Base-by-base conservation (phyloP, 2,113 vertebrate species). In the Perca flavescens region DNA sequence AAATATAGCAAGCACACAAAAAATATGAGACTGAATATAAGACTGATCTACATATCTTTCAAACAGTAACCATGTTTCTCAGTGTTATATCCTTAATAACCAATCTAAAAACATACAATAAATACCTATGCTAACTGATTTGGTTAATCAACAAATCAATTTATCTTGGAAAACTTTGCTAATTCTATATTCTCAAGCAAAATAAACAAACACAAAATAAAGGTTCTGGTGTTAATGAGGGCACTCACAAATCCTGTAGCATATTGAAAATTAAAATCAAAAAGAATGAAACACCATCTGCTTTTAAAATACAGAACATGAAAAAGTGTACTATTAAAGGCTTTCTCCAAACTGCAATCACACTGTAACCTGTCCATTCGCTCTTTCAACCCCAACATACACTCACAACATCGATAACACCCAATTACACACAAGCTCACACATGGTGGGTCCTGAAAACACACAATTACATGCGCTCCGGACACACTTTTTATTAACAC, bases 401-500 rank as follows among this genome's bases (percentile, higher is more conserved):
- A 90, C 86, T 92, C 90, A 84, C 90, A 90, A 88, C 93, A 95
- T 95, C 93, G 94, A 95, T 95, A 95, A 95, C 94, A 95, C 89
- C 90, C 94, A 94, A 96, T 96, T 94, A 95, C 93, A 94, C 94
- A 92, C 85, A 88, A 79, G 85, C 91, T 94, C 90, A 91, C 93
- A 92, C 91, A 91, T 84, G 92, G 93, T 80, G 90, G 88, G 86
- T 83, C 93, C 82, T 90, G 92, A 94, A 93, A 94, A 95, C 94
- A 94, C 92, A 94, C 94, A 94, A 94, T 95, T 95, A 95, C 94
- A 94, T 92, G 87, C 91, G 90, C 92, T 94, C 91, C 90, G 94
- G 93, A 95, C 93, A 94, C 94, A 95, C 93, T 92, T 94, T 94
- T 96, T 96, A 95, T 95, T 95, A 96, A 96, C 95, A 96, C 94